Evolutionary conservation across 1,140 invertebrate genomes (phyloP).

Genomic region (Aphelenchoides fujianensis): DNA sequence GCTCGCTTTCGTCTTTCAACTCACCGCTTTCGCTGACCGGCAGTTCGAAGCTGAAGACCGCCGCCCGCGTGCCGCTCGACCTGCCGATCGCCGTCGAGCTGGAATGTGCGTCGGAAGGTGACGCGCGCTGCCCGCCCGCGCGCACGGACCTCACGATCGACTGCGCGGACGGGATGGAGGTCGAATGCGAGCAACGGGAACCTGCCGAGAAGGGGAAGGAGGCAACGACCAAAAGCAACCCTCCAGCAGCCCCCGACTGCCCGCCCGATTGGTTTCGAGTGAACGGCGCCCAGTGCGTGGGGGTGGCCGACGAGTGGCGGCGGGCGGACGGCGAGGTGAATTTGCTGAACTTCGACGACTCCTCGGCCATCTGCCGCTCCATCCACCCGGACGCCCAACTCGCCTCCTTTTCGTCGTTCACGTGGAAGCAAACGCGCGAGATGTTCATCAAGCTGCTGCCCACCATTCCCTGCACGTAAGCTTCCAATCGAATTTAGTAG

Average conservation of each 20-base stretch:
- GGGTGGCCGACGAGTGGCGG: background rate
- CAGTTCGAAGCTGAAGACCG: background rate
- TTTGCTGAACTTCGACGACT: slow-evolving; percentile 1
- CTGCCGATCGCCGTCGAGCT: background rate
- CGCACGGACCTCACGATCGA: background rate
- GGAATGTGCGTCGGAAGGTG: background rate
- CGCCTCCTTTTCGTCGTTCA: background rate
- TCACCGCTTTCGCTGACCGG: no score
- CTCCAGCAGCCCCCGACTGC: background rate
- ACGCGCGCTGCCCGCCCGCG: background rate
- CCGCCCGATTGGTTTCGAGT: background rate
- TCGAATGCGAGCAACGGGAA: background rate
- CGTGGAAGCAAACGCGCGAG: background rate
- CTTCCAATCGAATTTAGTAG: background rate
- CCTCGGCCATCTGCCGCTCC: background rate
- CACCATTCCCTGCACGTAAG: background rate
- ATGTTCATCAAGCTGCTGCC: background rate
- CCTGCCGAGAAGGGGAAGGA: no score
- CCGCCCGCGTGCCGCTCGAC: background rate
- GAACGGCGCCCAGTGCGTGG: background rate
- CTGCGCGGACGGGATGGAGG: background rate
- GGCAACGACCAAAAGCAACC: background rate
- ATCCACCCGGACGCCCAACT: background rate
- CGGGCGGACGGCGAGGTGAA: background rate
- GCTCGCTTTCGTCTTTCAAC: no score